These are phyloP conservation scores for Megaceryle maxima DNA, from an alignment of 2,113 vertebrate genomes.

Conservation along the genomic window DNA sequence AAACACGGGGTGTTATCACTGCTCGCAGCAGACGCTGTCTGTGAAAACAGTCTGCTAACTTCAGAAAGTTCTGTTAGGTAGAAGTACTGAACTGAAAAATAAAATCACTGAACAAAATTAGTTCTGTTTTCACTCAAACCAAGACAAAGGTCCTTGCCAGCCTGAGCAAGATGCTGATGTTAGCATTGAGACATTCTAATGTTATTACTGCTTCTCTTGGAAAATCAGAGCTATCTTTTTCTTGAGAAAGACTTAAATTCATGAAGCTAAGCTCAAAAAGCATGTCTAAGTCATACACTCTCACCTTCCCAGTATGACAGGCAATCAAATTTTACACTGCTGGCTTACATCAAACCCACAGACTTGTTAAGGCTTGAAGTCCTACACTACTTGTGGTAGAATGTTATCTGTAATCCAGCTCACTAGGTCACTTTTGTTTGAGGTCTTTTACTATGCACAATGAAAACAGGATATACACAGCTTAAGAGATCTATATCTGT, in stretches of 20 bases:
- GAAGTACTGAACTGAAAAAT: too few relatives aligned
- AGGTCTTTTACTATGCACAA: neutral
- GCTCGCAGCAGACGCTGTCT: too few relatives aligned
- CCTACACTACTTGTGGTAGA: neutral
- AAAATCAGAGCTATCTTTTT: neutral
- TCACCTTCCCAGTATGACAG: neutral
- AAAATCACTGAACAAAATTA: too few relatives aligned
- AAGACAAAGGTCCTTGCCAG: neutral
- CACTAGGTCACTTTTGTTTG: neutral
- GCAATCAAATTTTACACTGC: neutral
- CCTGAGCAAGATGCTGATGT: neutral
- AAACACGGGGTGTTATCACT: too few relatives aligned
- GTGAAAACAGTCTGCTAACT: too few relatives aligned
- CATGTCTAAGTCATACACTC: neutral
- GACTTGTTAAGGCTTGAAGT: neutral
- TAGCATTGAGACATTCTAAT: neutral
- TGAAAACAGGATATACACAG: neutral
- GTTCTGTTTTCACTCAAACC: too few relatives aligned
- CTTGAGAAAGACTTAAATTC: neutral
- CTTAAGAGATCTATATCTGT: neutral
- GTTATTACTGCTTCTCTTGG: neutral
- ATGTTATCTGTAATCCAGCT: neutral
- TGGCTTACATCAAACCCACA: neutral
- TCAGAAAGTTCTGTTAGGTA: too few relatives aligned
- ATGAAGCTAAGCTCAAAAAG: neutral